Evolutionary conservation across 1,140 invertebrate genomes (phyloP), one percentile per base, ranked within the genome.

Genomic region (Drosophila seguyi): DNA sequence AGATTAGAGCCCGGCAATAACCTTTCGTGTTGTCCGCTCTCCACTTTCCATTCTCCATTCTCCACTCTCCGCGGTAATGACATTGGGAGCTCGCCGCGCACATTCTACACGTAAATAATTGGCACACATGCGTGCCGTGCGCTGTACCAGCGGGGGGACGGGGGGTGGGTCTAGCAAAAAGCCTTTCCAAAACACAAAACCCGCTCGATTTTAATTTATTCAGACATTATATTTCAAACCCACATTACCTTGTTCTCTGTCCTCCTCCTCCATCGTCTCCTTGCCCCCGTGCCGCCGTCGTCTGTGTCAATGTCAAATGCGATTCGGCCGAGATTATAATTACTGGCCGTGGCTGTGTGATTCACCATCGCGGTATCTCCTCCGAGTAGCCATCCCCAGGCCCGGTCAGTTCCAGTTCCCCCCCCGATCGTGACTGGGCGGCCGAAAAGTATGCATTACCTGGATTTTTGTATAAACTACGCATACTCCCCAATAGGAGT

Each of bases 61-160:
- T 39, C 36, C 39, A 60, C 3, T 65, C 63, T 39, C 60, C 42
- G 14, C 8, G 78, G 71, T 81, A 84, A 84, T 88, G 83, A 87
- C 84, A 83, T 87, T 87, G 84, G 75, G 38, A 75, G 41, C 41
- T 25, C n/a, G 39, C 20, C 31, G 44, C 29, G 38, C 39, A 42
- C 48, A 44, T 68, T 79, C 59, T 83, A 61, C 79, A 75, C 79
- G 75, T 57, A 60, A 66, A 79, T 79, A 61, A 81, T 80, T 81
- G 39, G 29, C 50, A 50, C 58, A 79, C 59, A 55, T 55, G 52
- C 52, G 52, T 55, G 52, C 52, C 34, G 31, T 22, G 50, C 20
- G 16, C 45, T 31, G 52, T 39, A n/a, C 22, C 6, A 31, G 27
- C 31, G 27, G 65, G 31, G 34, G 38, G n/a, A n/a, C n/a, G n/a